Percentiles rank a stretch among this genome's conserved stretches.
Evolutionary conservation across 2,113 vertebrate species (phyloP).

Genomic region (Maccullochella peelii): DNA sequence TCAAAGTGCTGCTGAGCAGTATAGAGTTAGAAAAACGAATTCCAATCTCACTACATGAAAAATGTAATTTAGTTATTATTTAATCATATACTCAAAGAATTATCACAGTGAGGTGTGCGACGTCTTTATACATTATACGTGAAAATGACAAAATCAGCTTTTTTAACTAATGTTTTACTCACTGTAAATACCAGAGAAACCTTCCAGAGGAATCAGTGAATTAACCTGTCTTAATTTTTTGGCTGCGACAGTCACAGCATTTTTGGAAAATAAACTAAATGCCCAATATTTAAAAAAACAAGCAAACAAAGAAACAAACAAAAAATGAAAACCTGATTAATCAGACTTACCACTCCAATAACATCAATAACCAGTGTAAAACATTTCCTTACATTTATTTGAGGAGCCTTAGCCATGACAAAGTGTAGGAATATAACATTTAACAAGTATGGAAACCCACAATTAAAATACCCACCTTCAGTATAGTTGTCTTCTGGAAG

Average conservation of each 20-base stretch:
- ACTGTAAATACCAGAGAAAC: neutral
- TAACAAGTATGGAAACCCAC: conserved; percentile 2
- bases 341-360: conserved; percentile 68
- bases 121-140: neutral
- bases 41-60: neutral
- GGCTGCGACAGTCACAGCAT: neutral
- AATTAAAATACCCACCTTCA: conserved; percentile 93
- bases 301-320: neutral
- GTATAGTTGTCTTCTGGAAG: conserved; percentile 97
- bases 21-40: neutral
- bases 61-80: neutral
- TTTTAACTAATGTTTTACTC: neutral
- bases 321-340: neutral
- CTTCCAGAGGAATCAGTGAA: neutral
- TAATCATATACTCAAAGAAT: neutral
- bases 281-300: neutral
- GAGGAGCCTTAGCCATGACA: conserved; percentile 25
- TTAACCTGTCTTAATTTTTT: neutral
- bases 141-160: neutral
- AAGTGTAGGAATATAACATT: neutral
- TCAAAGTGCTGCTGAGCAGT: neutral
- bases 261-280: neutral
- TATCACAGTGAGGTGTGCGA: neutral
- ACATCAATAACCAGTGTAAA: conserved; percentile 25
- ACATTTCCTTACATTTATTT: conserved; percentile 29